These are phyloP conservation scores for Myotis vivesi DNA, from an alignment of 2,797 vertebrate genomes.

Conservation along the genomic window DNA sequence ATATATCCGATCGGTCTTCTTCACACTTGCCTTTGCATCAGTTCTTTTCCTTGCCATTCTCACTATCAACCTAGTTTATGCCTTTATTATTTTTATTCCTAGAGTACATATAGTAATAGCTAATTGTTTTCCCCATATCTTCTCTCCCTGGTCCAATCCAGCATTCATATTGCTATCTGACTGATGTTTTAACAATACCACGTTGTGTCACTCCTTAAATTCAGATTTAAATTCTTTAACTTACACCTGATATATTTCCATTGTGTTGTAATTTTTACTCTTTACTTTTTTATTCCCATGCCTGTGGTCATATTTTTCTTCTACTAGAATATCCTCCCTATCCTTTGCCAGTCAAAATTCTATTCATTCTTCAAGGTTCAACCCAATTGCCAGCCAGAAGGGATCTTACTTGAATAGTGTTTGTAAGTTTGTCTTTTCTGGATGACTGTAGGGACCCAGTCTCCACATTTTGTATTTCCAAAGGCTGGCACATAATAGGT, in stretches of 20 bases:
- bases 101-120: neutral
- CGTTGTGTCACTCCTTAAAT: neutral
- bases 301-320: neutral
- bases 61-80: neutral
- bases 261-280: neutral
- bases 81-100: conserved; percentile 8
- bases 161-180: neutral
- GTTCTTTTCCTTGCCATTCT: neutral
- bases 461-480: conserved; percentile 24
- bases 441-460: neutral
- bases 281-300: conserved; percentile 1
- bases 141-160: neutral
- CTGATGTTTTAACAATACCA: neutral
- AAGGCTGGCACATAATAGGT: neutral
- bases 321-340: neutral
- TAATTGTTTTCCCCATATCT: conserved; percentile 22
- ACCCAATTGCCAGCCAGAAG: neutral
- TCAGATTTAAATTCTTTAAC: neutral
- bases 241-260: neutral
- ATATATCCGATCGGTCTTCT: neutral
- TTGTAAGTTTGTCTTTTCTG: conserved; percentile 6
- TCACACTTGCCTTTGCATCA: conserved; percentile 14
- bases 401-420: conserved; percentile 3
- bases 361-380: neutral
- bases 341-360: neutral